Evolutionary conservation across 2,113 vertebrate species (phyloP).

Genomic region (Caracal caracal): DNA sequence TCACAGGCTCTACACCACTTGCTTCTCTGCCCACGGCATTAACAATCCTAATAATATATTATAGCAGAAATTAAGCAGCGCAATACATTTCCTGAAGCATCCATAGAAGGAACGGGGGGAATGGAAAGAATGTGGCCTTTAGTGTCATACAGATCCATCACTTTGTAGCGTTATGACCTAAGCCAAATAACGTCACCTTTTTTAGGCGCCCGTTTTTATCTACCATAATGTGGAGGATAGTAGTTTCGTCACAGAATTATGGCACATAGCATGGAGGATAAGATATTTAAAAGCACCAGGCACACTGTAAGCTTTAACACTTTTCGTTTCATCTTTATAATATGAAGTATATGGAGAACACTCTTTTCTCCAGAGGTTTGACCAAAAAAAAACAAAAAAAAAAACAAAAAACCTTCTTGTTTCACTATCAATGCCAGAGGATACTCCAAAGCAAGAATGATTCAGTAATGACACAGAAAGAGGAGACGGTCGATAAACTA

Average conservation of each 20-base stretch:
- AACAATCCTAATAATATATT: not conserved
- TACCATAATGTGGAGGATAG: slow-evolving; percentile 1
- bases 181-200: not conserved
- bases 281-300: not conserved
- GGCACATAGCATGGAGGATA: not conserved
- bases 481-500: not conserved
- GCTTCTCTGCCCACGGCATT: not conserved
- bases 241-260: not conserved
- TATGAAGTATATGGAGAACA: not conserved
- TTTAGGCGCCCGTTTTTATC: not conserved
- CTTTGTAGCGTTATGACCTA: not conserved
- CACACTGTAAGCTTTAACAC: not conserved
- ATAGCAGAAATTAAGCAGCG: slow-evolving; percentile 6
- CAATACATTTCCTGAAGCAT: not conserved
- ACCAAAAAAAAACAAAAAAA: not conserved
- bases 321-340: not conserved
- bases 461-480: not conserved
- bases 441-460: not conserved
- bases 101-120: not conserved
- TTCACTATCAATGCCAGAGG: not conserved
- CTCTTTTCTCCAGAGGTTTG: not conserved
- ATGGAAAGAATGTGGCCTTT: slow-evolving; percentile 10
- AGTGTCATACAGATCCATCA: not conserved
- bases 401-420: not conserved
- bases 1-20: not conserved